phyloP scores from a whole-genome alignment of 92 coral and sea anemone genomes.

The Bergia puertoricense region DNA sequence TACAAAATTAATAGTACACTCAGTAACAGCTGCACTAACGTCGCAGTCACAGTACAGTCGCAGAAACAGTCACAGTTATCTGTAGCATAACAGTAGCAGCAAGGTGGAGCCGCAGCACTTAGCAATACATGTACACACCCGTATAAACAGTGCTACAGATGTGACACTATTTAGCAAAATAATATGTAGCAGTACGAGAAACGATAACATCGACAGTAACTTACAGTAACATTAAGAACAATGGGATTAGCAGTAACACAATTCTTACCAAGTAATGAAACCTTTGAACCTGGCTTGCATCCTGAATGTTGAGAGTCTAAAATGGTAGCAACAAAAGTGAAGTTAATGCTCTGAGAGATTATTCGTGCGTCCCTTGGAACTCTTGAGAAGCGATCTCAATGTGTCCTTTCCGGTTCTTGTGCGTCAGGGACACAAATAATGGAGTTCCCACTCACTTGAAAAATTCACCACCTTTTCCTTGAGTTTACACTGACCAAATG shows the following conservation, averaged over 20 bases:
- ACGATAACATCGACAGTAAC: neutral
- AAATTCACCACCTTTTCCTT: too few relatives aligned
- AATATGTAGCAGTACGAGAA: neutral
- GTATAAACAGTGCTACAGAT: too few relatives aligned
- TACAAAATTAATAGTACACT: too few relatives aligned
- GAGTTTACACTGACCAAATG: too few relatives aligned
- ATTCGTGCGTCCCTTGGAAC: too few relatives aligned
- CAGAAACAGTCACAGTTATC: neutral
- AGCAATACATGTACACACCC: neutral
- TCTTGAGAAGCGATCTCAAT: too few relatives aligned
- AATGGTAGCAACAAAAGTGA: conserved; percentile 3
- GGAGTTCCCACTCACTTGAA: too few relatives aligned
- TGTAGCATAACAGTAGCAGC: neutral
- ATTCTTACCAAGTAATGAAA: conserved; percentile 74
- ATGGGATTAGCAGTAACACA: neutral
- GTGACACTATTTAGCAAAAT: too few relatives aligned
- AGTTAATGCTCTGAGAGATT: neutral
- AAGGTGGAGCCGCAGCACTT: too few relatives aligned
- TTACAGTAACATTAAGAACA: neutral
- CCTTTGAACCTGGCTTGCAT: conserved; percentile 76
- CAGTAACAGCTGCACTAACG: too few relatives aligned
- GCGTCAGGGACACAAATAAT: too few relatives aligned
- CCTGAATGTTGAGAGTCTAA: conserved; percentile 91
- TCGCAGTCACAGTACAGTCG: neutral
- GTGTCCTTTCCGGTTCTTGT: too few relatives aligned